Percentiles rank a stretch among this genome's conserved stretches.
Conservation (phyloP, 2,113 vertebrate species). For the Orthonyx spaldingii region DNA sequence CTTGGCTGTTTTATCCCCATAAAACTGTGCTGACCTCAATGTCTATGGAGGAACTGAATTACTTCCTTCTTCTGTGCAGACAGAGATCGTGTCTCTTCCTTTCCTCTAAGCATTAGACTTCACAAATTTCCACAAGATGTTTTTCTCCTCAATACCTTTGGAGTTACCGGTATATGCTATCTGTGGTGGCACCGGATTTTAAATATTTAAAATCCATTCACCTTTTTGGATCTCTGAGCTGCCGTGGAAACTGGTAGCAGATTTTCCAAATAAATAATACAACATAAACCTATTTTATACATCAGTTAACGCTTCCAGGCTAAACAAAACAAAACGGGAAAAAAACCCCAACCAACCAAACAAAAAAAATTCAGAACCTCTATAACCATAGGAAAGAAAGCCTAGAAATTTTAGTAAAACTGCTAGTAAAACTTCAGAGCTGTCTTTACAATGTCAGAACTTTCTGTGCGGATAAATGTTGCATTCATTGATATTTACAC, state of each 20-base stretch:
- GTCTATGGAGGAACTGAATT: background rate
- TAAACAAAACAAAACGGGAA: background rate
- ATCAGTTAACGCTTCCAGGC: background rate
- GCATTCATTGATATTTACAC: background rate
- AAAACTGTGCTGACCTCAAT: background rate
- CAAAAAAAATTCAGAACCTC: background rate
- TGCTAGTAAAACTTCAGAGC: background rate
- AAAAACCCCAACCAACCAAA: background rate
- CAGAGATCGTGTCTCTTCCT: background rate
- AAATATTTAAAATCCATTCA: slow-evolving; percentile 45
- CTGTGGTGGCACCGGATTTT: background rate
- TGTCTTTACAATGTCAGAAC: background rate
- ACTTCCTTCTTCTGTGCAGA: background rate
- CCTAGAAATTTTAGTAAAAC: background rate
- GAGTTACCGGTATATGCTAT: background rate
- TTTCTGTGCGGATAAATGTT: background rate
- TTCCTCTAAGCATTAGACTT: background rate
- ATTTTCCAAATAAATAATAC: slow-evolving; percentile 46
- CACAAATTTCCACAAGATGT: background rate
- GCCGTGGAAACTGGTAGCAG: background rate
- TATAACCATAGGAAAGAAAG: background rate
- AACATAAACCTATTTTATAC: slow-evolving; percentile 9
- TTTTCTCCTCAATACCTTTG: background rate
- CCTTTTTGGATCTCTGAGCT: slow-evolving; percentile 25
- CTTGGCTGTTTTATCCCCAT: background rate